phyloP scores from a whole-genome alignment of 2,888 invertebrate genomes.

The Operophtera brumata region DNA sequence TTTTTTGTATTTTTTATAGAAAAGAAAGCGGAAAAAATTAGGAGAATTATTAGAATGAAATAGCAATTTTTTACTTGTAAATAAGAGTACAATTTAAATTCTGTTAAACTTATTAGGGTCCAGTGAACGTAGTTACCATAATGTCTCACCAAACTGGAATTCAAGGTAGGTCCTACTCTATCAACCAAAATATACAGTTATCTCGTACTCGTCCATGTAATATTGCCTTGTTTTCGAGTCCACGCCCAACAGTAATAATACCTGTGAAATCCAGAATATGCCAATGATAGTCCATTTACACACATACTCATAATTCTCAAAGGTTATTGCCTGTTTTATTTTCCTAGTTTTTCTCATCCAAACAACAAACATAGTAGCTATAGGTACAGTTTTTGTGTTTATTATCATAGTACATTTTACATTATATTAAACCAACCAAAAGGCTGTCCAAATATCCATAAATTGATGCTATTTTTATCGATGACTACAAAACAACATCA shows the following conservation, averaged over 20 bases:
- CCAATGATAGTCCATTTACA: no score
- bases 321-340: no score
- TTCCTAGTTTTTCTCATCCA: no score
- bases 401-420: no score
- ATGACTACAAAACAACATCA: neutral
- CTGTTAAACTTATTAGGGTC: neutral
- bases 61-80: conserved; percentile 2
- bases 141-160: conserved; percentile 97
- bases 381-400: no score
- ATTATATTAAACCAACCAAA: no score
- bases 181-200: conserved; percentile 25
- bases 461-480: neutral
- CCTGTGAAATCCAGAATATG: neutral
- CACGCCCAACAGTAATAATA: neutral
- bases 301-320: no score
- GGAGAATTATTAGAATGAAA: conserved; percentile 17
- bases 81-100: neutral
- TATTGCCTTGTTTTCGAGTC: conserved; percentile 20
- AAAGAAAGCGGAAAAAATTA: neutral
- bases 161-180: conserved; percentile 81
- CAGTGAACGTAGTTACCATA: conserved; percentile 36
- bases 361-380: no score
- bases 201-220: conserved; percentile 14
- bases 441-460: neutral
- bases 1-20: no score